phyloP scores from a whole-genome alignment of 2,113 vertebrate genomes.

The Brienomyrus longianalis region DNA sequence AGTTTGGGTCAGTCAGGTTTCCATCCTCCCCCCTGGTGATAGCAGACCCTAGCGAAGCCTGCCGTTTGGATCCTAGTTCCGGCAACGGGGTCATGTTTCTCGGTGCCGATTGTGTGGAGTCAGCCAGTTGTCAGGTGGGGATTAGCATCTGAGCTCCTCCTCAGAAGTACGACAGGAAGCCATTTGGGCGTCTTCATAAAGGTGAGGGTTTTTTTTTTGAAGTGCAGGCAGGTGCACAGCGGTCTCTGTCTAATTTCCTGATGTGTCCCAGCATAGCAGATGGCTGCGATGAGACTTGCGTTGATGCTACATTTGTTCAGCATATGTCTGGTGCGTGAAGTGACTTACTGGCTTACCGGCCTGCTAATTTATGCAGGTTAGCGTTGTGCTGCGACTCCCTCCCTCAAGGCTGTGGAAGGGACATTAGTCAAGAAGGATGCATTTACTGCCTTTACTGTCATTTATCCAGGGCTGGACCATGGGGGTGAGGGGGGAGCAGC shows the following conservation, averaged over 20 bases:
- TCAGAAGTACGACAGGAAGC: slow-evolving; percentile 57
- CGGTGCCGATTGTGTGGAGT: slow-evolving; percentile 49
- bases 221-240: slow-evolving; percentile 8
- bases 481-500: not conserved
- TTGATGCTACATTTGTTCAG: slow-evolving; percentile 20
- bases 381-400: not conserved
- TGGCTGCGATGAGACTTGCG: slow-evolving; percentile 4
- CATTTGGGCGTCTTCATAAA: slow-evolving; percentile 23
- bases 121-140: slow-evolving; percentile 59
- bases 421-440: not conserved
- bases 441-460: not conserved
- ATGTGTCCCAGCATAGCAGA: slow-evolving; percentile 17
- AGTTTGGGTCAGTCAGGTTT: not conserved
- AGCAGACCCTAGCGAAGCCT: not conserved
- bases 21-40: not conserved
- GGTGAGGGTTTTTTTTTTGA: slow-evolving; percentile 10
- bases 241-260: slow-evolving; percentile 5
- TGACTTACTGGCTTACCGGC: not conserved
- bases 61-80: not conserved
- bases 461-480: not conserved
- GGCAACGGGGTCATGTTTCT: slow-evolving; percentile 11
- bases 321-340: not conserved
- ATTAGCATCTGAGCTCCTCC: slow-evolving; percentile 60
- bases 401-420: not conserved
- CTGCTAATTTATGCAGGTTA: not conserved